Percentiles rank a stretch among this genome's conserved stretches.
These are phyloP conservation scores for Zhuqinia jingwanae DNA, from an alignment of 2,888 invertebrate species.

Conservation along the genomic window DNA sequence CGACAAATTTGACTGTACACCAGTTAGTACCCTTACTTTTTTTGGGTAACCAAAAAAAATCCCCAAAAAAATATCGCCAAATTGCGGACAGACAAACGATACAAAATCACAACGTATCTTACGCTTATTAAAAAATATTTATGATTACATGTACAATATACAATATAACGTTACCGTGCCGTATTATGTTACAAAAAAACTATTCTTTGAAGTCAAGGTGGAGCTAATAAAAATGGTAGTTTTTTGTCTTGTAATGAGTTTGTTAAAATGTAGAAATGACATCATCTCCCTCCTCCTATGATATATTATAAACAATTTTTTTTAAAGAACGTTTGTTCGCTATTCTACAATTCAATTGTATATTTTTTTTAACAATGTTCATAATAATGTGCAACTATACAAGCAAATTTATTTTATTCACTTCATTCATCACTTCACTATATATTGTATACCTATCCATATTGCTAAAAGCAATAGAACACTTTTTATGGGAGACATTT, in stretches of 20 bases:
- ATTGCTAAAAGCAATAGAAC: neutral
- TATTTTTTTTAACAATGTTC: constrained; percentile 9
- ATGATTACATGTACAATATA: too few species aligned
- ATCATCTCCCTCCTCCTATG: constrained; percentile 7
- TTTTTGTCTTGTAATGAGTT: constrained; percentile 1
- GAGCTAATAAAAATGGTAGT: constrained; percentile 24
- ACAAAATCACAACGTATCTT: too few species aligned
- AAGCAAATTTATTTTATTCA: neutral
- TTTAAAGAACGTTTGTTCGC: too few species aligned
- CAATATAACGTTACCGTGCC: too few species aligned
- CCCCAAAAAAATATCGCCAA: too few species aligned
- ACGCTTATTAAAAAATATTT: too few species aligned
- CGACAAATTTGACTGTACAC: too few species aligned
- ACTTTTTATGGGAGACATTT: neutral
- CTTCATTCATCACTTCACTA: neutral
- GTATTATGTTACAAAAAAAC: constrained; percentile 16
- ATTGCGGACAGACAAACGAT: too few species aligned
- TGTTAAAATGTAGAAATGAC: constrained; percentile 27
- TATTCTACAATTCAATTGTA: neutral
- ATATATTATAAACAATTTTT: neutral
- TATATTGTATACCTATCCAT: too few species aligned
- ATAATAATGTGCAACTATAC: neutral
- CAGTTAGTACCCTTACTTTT: too few species aligned
- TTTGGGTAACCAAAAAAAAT: too few species aligned
- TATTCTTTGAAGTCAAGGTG: constrained; percentile 1